phyloP scores from a whole-genome alignment of 2,888 invertebrate genomes.

The Andrena bucephala region DNA sequence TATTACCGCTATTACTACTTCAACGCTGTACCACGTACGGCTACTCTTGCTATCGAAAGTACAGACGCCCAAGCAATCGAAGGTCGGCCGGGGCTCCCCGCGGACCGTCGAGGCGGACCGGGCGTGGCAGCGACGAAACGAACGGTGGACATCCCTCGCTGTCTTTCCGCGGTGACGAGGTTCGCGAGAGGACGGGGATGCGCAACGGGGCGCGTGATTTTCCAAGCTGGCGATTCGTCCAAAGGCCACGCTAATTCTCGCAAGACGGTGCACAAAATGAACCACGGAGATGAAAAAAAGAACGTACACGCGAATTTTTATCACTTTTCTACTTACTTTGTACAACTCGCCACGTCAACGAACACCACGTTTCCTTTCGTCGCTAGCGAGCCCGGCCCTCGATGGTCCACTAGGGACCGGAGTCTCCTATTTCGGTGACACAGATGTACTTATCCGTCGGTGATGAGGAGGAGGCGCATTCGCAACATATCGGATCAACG shows the following conservation, averaged over 20 bases:
- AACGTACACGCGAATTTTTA: slow-evolving; percentile 65
- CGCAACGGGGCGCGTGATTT: not conserved
- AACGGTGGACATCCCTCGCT: slow-evolving; percentile 30
- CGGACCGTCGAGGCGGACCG: slow-evolving; percentile 17
- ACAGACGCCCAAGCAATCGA: slow-evolving; percentile 18
- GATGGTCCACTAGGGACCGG: slow-evolving; percentile 32
- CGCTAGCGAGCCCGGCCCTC: slow-evolving; percentile 21
- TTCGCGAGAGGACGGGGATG: not conserved
- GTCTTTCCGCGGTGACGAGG: slow-evolving; percentile 14
- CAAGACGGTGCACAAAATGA: slow-evolving; percentile 42
- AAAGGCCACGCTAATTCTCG: slow-evolving; percentile 32
- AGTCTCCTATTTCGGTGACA: slow-evolving; percentile 26
- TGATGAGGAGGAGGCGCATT: slow-evolving; percentile 49
- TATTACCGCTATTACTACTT: slow-evolving; percentile 57
- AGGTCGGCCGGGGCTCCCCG: slow-evolving; percentile 6
- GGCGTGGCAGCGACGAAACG: slow-evolving; percentile 28
- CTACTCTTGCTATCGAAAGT: slow-evolving; percentile 56
- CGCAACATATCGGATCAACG: slow-evolving; percentile 73
- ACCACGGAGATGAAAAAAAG: not conserved
- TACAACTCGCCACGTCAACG: slow-evolving; percentile 63
- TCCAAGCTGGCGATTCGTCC: slow-evolving; percentile 2
- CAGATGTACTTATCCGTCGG: slow-evolving; percentile 56
- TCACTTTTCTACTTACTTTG: slow-evolving; percentile 75
- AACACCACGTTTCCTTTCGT: slow-evolving; percentile 53
- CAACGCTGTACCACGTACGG: slow-evolving; percentile 56